Evolutionary conservation across 35 echinoderm and acorn worm genomes (phyloP), one percentile per base, ranked within the genome.

Genomic region (Lytechinus pictus): DNA sequence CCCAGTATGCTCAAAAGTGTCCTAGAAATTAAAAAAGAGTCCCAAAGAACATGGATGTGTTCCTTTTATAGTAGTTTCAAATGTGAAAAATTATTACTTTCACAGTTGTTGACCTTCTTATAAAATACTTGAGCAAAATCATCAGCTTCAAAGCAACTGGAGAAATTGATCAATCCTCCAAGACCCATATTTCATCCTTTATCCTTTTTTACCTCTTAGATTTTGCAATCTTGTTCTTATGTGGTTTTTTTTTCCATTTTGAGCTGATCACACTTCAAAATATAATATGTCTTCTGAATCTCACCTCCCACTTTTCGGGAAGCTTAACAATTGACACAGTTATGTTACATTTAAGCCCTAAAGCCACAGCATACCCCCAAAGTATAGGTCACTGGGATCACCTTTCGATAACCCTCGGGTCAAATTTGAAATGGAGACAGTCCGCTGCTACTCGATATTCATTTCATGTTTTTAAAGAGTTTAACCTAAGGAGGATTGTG

Each of bases 241-340:
- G 19, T n/a, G n/a, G n/a, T 44, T 44, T 44, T 44, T 5, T n/a
- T 79, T 24, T 7, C 19, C 4, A 0, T 79, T 79, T 79, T 4
- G 19, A 6, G 8, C 61, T 71, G 61, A 71, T 71, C 61, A 24
- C 24, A 71, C 19, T 71, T 71, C 14, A 71, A 71, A 71, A 71
- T 71, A 24, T 12, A 71, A 24, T 71, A 71, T 79, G 19, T 79
- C 21, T 19, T 79, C 66, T 4, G 19, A 79, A 79, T 79, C 66
- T 79, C 66, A 16, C 19, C 0, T 6, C 66, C 4, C 5, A 16
- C n/a, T n/a, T 79, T 79, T 24, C 5, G 4, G 66, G 19, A 14
- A 79, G 16, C 66, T 79, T 79, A 79, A 79, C 16, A 79, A 79
- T 79, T 79, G 66, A 79, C 66, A 79, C 66, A 79, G 66, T 79